Conservation (phyloP, 2,888 invertebrate species). For the Caenorhabditis virilis region DNA sequence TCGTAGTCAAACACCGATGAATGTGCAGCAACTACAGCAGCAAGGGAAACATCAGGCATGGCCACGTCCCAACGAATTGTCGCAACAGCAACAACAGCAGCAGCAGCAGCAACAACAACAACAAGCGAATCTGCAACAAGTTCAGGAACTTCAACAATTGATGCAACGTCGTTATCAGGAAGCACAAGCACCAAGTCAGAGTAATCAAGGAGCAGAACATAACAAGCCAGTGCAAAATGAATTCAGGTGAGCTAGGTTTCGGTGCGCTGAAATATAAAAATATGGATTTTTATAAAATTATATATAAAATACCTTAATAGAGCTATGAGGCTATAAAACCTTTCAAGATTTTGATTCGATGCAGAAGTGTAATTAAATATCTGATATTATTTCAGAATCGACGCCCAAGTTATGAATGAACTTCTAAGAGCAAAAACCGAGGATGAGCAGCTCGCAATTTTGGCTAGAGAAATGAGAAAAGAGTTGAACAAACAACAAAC, state of each 20-base stretch:
- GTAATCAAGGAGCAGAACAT: too few species aligned
- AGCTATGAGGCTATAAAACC: too few species aligned
- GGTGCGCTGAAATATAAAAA: too few species aligned
- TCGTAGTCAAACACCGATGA: background rate
- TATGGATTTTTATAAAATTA: too few species aligned
- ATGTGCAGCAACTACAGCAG: background rate
- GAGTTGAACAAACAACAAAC: too few species aligned
- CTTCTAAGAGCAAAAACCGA: background rate
- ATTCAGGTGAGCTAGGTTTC: too few species aligned
- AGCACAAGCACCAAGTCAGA: background rate
- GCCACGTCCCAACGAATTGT: background rate
- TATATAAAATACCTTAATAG: too few species aligned
- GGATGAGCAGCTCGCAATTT: background rate
- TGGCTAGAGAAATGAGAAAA: background rate
- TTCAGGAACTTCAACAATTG: background rate
- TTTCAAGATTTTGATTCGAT: too few species aligned
- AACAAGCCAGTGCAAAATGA: too few species aligned
- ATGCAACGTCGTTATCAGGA: background rate
- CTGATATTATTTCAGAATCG: background rate
- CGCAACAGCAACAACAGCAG: conserved; percentile 4
- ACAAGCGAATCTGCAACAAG: background rate
- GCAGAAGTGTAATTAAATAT: too few species aligned
- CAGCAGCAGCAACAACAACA: background rate
- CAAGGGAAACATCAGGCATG: conserved; percentile 1
- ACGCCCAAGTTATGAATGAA: background rate